Percentiles rank a stretch among this genome's conserved stretches.
Conservation (phyloP, 2,888 invertebrate genomes). For the Lithophane socia region DNA sequence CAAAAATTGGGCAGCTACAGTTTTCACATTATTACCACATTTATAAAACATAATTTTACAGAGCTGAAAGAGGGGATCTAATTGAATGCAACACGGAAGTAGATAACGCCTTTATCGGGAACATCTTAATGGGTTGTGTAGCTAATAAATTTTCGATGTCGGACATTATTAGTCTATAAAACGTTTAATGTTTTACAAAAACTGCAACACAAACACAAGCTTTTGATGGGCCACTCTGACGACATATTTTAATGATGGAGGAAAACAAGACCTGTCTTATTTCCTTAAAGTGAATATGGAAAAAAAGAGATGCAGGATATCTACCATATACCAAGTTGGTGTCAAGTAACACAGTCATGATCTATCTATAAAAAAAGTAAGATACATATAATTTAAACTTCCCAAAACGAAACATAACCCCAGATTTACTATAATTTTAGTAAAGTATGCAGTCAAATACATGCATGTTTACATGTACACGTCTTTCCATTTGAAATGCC, state of each 20-base stretch:
- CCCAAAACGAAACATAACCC: background rate
- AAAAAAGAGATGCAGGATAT: background rate
- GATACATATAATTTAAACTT: background rate
- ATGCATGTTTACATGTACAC: background rate
- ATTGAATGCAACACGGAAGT: conserved; percentile 32
- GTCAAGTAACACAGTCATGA: background rate
- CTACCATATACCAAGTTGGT: background rate
- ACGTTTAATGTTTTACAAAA: conserved; percentile 59
- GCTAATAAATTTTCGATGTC: conserved; percentile 71
- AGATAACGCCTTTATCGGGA: conserved; percentile 13
- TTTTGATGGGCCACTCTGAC: background rate
- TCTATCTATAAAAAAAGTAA: background rate
- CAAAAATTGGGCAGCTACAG: background rate
- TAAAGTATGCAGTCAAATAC: background rate
- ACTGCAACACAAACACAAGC: conserved; percentile 43
- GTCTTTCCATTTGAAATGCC: conserved; percentile 14
- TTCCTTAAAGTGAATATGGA: background rate
- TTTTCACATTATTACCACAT: background rate
- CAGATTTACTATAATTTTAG: background rate
- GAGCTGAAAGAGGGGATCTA: conserved; percentile 4
- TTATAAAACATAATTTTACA: background rate
- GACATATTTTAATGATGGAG: background rate
- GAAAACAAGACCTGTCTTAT: background rate
- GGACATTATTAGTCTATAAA: conserved; percentile 74
- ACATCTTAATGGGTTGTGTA: conserved; percentile 68